Conservation (phyloP, 2,888 invertebrate genomes). For the Drosophila sordidapex region DNA sequence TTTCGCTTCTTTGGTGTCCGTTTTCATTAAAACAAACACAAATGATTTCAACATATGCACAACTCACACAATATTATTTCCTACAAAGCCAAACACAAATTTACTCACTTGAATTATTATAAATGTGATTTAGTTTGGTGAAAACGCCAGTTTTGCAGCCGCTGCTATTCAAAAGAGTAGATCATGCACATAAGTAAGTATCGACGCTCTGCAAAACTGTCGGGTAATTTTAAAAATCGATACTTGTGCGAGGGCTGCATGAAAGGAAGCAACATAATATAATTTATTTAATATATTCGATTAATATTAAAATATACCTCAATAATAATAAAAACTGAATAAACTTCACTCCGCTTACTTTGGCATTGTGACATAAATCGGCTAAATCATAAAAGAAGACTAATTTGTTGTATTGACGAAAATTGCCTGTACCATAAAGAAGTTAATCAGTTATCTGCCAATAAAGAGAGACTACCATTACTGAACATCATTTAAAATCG, state of each 20-base stretch:
- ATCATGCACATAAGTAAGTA: constrained; percentile 23
- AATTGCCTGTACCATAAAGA: neutral
- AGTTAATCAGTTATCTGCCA: neutral
- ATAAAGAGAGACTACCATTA: neutral
- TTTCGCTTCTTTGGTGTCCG: constrained; percentile 37
- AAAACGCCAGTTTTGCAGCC: constrained; percentile 8
- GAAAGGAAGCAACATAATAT: neutral
- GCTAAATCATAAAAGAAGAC: neutral
- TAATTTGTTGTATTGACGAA: neutral
- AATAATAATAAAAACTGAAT: too few relatives aligned
- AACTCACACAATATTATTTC: neutral
- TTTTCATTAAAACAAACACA: constrained; percentile 9
- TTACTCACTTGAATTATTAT: constrained; percentile 31
- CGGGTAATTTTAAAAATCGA: constrained; percentile 50
- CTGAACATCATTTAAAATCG: neutral
- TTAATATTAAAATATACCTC: neutral
- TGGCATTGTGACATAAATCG: neutral
- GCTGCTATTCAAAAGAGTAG: constrained; percentile 35
- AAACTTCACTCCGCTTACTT: neutral
- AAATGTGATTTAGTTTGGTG: constrained; percentile 3
- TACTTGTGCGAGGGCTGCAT: constrained; percentile 11
- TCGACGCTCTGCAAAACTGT: constrained; percentile 41
- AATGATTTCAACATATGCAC: neutral
- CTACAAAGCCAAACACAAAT: neutral
- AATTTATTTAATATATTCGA: neutral